Base-by-base conservation (phyloP, 2,888 invertebrate species). In the Ectemnius cavifrons region DNA sequence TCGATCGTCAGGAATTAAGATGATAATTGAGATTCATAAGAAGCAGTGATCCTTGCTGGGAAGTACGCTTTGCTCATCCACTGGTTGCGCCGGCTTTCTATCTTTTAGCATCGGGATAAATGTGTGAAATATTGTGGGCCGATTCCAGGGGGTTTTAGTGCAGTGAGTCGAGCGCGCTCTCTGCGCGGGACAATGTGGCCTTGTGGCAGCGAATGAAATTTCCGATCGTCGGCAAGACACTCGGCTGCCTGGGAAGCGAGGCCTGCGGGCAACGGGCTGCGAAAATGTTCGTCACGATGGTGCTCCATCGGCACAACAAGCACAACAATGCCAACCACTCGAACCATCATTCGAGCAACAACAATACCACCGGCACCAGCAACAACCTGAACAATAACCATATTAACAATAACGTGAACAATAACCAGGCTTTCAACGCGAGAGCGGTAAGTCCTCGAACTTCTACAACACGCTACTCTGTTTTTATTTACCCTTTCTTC, bases 231-330 rank as follows among this genome's bases (percentile, higher is more conserved):
- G 68, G 49, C 59, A 73, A 62, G 67, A 76, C 71, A 46, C 63
- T 75, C 56, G 61, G 66, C 71, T 70, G 79, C 71, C 67, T 64
- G 71, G 56, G 71, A 63, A 16, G 14, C 67, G 37, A 37, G 52
- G 72, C 73, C 65, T 74, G 78, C 63, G 68, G 60, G 59, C 69
- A 58, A 58, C 63, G 28, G 62, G 68, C n/a, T 16, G 52, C 62
- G 23, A 85, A 83, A 82, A 90, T 90, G 90, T 90, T 90, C 75
- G 90, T 89, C 73, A 89, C 90, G 37, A 91, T 91, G 90, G 90
- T 91, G 67, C 82, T 90, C 79, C 90, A 90, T 84, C 90, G 90
- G 83, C 89, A 90, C 82, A 87, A 79, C 79, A 89, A 86, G 77
- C 86, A 89, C 71, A 86, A 84, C 78, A 86, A 84, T 69, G 81